phyloP scores from a whole-genome alignment of 1,140 invertebrate species.

The Ceratitis capitata region DNA sequence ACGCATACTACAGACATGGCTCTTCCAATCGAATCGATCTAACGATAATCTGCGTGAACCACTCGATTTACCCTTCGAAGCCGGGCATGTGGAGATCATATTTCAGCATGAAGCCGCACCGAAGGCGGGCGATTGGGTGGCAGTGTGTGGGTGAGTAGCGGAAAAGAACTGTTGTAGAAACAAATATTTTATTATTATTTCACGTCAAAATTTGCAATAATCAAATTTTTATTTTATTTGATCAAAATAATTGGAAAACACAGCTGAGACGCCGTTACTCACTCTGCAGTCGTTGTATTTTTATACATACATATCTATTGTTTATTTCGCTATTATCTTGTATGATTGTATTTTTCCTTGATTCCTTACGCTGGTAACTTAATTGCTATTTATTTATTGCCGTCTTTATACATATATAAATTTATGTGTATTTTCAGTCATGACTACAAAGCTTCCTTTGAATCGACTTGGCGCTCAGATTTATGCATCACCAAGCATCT shows the following conservation, averaged over 20 bases:
- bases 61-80: slow-evolving; percentile 59
- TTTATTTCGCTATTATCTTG: no score
- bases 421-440: slow-evolving; percentile 53
- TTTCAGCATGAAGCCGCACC: slow-evolving; percentile 63
- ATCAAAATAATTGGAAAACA: no score
- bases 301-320: no score
- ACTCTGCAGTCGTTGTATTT: no score
- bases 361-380: no score
- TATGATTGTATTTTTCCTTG: no score
- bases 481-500: slow-evolving; percentile 68
- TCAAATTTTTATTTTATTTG: no score
- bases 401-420: no score
- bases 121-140: slow-evolving; percentile 61
- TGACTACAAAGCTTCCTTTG: slow-evolving; percentile 62
- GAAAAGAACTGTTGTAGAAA: background rate
- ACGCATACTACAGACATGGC: slow-evolving; percentile 69
- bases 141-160: slow-evolving; percentile 57
- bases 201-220: no score
- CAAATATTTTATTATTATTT: no score
- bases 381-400: no score
- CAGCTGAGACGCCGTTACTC: no score
- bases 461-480: slow-evolving; percentile 63
- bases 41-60: slow-evolving; percentile 60
- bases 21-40: slow-evolving; percentile 63
- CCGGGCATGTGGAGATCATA: slow-evolving; percentile 64